Evolutionary conservation across 2,113 vertebrate genomes (phyloP).

Genomic region (Arizona elegans): DNA sequence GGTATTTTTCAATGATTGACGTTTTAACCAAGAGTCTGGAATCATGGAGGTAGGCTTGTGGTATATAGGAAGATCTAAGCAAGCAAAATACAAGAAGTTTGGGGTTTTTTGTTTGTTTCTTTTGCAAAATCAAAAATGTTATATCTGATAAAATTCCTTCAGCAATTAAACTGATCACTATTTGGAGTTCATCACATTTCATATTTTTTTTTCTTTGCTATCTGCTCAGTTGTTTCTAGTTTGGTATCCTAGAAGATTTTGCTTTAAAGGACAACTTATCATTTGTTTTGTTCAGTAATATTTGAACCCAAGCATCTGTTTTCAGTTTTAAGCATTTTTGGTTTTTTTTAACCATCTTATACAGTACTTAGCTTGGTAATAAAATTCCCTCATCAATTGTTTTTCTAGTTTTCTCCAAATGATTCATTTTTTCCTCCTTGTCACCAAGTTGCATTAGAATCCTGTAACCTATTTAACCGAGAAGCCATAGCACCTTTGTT

Average conservation of each 20-base stretch:
- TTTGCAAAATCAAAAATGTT: neutral
- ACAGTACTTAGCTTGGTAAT: neutral
- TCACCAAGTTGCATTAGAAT: neutral
- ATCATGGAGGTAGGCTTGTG: neutral
- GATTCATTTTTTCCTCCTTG: neutral
- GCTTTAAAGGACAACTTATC: neutral
- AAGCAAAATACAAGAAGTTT: neutral
- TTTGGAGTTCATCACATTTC: neutral
- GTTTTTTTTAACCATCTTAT: neutral
- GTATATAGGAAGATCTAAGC: neutral
- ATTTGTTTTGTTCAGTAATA: neutral
- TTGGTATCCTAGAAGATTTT: neutral
- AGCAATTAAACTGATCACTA: neutral
- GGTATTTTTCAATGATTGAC: neutral
- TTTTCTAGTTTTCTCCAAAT: neutral
- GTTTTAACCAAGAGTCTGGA: neutral
- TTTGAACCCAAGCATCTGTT: neutral
- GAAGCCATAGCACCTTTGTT: neutral
- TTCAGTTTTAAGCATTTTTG: neutral
- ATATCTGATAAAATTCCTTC: neutral
- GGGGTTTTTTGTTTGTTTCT: neutral
- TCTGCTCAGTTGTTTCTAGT: neutral
- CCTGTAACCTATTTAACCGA: neutral
- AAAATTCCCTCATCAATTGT: neutral
- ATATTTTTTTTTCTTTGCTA: neutral